Percentiles rank a stretch among this genome's conserved stretches.
These are phyloP conservation scores for Melipona quadrifasciata DNA, from an alignment of 1,140 invertebrate genomes.

Conservation along the genomic window DNA sequence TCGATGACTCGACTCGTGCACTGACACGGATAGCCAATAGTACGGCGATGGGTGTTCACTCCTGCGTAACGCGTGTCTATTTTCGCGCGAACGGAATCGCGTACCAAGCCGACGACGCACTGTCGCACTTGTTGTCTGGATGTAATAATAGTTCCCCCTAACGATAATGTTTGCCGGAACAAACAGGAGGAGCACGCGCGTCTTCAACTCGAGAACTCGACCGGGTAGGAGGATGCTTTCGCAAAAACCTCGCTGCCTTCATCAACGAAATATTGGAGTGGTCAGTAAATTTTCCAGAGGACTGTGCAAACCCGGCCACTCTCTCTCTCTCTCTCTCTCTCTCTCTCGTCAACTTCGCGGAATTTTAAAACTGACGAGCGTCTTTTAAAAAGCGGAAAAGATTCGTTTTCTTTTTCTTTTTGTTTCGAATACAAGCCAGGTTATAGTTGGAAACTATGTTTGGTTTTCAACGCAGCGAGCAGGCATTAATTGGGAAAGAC, in stretches of 20 bases:
- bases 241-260: neutral
- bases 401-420: neutral
- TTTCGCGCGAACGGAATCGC: slow-evolving; percentile 66
- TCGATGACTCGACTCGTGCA: neutral
- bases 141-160: slow-evolving; percentile 76
- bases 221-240: no score
- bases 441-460: neutral
- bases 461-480: neutral
- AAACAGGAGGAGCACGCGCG: slow-evolving; percentile 25
- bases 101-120: slow-evolving; percentile 61
- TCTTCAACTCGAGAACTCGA: neutral
- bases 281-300: neutral
- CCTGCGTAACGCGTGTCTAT: slow-evolving; percentile 64
- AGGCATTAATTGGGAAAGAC: neutral
- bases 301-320: neutral
- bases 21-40: neutral
- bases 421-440: neutral
- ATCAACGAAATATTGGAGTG: slow-evolving; percentile 2
- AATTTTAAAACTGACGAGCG: neutral
- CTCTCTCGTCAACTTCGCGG: neutral
- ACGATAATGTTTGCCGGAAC: slow-evolving; percentile 65
- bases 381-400: neutral
- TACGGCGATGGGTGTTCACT: slow-evolving; percentile 53
- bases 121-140: slow-evolving; percentile 70
- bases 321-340: no score